Base-by-base conservation (phyloP, 2,113 vertebrate species). In the Lycocorax pyrrhopterus region DNA sequence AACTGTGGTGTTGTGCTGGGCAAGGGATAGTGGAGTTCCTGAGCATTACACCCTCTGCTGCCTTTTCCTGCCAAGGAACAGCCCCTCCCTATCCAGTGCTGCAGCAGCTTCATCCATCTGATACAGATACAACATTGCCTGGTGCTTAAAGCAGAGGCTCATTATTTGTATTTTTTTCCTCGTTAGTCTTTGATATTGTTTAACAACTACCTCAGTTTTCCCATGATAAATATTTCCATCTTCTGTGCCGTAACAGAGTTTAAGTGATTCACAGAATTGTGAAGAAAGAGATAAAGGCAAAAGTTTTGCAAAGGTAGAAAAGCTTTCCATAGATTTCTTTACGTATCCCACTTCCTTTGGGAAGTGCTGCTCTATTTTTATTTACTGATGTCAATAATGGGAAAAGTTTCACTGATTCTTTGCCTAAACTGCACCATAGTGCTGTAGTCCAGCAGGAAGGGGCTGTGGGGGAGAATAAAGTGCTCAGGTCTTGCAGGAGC, bases 1-100 rank as follows among this genome's bases (percentile, higher is more conserved):
- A 71, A 10, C 63, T 59, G 1, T 78, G 51, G 60, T 89, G 83
- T 86, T 95, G 85, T 94, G 59, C 58, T 96, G 93, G 93, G 95
- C 92, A 96, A 89, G 66, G 60, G 63, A 46, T 20, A 72, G 63
- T 80, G 55, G 85, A 89, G 88, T 80, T 96, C 86, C 90, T 90
- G 88, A 95, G 84, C 84, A 90, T 93, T 66, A 73, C 81, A 84
- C 41, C 53, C 83, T 96, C 49, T 26, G 9, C 47, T 87, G 84
- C 75, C 44, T 84, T 51, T 43, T 21, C 19, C 56, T 85, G 93
- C 94, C 94, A 84, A 80, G 60, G 62, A 85, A 9, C 91, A 76
- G 79, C 78, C 60, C 72, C 83, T 95, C 92, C 90, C 91, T 95
- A 1, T 27, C 39, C 52, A 93, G 35, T 8, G 27, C 46, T 87